phyloP scores from a whole-genome alignment of 1,140 invertebrate genomes.

The Drosophila seguyi region DNA sequence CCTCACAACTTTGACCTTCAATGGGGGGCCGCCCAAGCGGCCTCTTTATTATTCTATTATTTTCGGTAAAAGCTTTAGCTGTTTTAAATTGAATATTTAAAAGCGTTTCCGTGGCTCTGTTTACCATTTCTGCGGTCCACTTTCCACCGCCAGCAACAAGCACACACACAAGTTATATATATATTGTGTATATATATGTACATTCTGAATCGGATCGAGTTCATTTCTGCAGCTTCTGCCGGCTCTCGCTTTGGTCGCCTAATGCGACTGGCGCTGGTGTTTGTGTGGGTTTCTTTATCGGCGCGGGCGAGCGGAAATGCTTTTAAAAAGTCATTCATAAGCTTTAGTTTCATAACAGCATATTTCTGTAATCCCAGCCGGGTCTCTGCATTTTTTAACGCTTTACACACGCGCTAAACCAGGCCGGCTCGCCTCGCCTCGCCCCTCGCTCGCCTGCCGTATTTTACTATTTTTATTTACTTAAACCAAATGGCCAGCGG shows the following conservation, averaged over 20 bases:
- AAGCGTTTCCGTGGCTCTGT: slow-evolving; percentile 28
- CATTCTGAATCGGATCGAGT: slow-evolving; percentile 37
- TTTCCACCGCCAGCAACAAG: background rate
- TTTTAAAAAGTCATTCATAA: slow-evolving; percentile 81
- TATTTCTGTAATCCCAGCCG: slow-evolving; percentile 63
- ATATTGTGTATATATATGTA: background rate
- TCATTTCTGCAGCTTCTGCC: slow-evolving; percentile 33
- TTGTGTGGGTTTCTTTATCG: slow-evolving; percentile 59
- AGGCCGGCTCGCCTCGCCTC: background rate
- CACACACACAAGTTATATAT: background rate
- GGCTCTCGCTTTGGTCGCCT: slow-evolving; percentile 35
- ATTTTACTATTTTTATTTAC: slow-evolving; percentile 61
- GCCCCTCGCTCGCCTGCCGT: background rate
- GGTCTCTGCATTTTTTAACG: slow-evolving; percentile 53
- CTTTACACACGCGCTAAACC: slow-evolving; percentile 53
- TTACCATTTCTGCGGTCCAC: slow-evolving; percentile 24
- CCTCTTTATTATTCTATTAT: slow-evolving; percentile 34
- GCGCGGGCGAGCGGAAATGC: slow-evolving; percentile 45
- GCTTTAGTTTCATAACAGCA: slow-evolving; percentile 71
- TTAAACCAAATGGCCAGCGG: slow-evolving; percentile 66
- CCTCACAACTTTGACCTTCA: slow-evolving; percentile 13
- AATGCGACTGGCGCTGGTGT: slow-evolving; percentile 55
- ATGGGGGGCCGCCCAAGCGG: no score
- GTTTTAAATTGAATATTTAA: slow-evolving; percentile 49
- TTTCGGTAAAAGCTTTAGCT: slow-evolving; percentile 33